Percentiles rank a stretch among this genome's conserved stretches.
phyloP scores from a whole-genome alignment of 2,888 invertebrate species.

The Salticus scenicus region DNA sequence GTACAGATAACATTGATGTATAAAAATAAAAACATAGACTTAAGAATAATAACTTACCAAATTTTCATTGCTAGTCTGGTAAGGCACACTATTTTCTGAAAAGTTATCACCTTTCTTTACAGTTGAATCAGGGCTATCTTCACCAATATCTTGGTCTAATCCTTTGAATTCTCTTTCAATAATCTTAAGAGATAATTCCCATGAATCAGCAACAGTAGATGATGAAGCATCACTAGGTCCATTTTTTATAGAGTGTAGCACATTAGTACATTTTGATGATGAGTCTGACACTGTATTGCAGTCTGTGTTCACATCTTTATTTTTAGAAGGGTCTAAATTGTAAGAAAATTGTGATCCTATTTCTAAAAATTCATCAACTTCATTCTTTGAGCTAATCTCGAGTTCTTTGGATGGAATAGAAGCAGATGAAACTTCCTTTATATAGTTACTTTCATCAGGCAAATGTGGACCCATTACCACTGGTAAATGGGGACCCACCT shows the following conservation, averaged over 20 bases:
- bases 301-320: background rate
- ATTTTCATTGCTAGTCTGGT: background rate
- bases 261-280: background rate
- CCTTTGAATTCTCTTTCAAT: background rate
- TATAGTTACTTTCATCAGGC: constrained; percentile 34
- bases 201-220: background rate
- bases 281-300: background rate
- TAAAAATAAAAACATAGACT: too few species aligned
- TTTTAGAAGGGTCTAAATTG: background rate
- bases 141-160: constrained; percentile 9
- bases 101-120: constrained; percentile 20
- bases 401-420: background rate
- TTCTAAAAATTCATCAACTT: constrained; percentile 1
- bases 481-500: too few species aligned
- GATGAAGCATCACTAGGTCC: background rate
- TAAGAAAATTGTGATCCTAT: constrained; percentile 32
- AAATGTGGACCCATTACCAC: constrained; percentile 58
- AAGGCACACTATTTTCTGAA: constrained; percentile 3
- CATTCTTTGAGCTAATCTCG: background rate
- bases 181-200: background rate
- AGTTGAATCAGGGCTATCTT: constrained; percentile 62
- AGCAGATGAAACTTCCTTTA: background rate
- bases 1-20: too few species aligned
- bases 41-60: too few species aligned
- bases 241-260: constrained; percentile 1